phyloP scores from a whole-genome alignment of 30 jellyfish, hydroid and myxozoan species.

The Pelagia noctiluca region DNA sequence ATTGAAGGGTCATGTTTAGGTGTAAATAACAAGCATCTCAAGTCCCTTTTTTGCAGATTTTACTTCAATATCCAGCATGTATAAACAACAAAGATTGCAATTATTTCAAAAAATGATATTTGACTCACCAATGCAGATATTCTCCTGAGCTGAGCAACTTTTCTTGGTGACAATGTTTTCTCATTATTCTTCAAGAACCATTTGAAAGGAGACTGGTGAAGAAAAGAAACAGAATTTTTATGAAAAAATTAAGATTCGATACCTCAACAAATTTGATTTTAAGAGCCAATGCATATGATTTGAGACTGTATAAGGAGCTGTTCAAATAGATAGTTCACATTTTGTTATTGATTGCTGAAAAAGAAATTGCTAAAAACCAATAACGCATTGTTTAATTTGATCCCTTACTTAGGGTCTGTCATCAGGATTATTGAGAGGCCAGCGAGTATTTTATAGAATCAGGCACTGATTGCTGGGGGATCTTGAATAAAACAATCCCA shows the following conservation, averaged over 20 bases:
- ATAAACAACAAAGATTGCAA: neutral
- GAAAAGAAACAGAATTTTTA: neutral
- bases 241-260: neutral
- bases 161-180: conserved; percentile 61
- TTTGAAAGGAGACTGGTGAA: conserved; percentile 72
- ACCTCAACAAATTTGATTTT: neutral
- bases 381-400: too few relatives aligned
- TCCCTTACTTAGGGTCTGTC: too few relatives aligned
- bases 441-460: too few relatives aligned
- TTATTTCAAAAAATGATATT: neutral
- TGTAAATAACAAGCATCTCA: neutral
- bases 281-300: neutral
- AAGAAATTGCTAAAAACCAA: too few relatives aligned
- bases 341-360: too few relatives aligned
- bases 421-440: too few relatives aligned
- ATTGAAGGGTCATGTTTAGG: too few relatives aligned
- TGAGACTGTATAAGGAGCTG: neutral
- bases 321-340: neutral
- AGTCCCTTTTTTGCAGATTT: neutral
- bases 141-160: conserved; percentile 65
- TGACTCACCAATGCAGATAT: conserved; percentile 57
- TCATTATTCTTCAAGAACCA: conserved; percentile 71
- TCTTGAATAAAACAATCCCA: too few relatives aligned
- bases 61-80: neutral
- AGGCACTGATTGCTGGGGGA: too few relatives aligned